Evolutionary conservation across 2,113 vertebrate species (phyloP).

Genomic region (Panurus biarmicus): DNA sequence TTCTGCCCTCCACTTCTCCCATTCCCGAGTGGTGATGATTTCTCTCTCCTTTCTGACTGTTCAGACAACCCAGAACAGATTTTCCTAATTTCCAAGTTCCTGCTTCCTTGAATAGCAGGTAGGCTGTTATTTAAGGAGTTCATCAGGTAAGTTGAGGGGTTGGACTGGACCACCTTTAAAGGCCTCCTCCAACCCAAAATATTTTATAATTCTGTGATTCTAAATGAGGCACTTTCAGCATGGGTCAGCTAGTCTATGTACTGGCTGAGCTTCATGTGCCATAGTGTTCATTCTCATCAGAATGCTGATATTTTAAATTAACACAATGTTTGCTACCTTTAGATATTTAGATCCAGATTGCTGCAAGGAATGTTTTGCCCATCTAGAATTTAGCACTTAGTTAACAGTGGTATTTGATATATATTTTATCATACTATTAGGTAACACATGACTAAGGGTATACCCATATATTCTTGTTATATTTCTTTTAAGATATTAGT

Average conservation of each 20-base stretch:
- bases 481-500: neutral
- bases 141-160: rapidly evolving
- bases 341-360: neutral
- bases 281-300: neutral
- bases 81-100: neutral
- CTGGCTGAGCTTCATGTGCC: neutral
- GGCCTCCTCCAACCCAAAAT: neutral
- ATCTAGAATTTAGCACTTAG: neutral
- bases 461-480: neutral
- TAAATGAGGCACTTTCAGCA: neutral
- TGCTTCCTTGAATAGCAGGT: neutral
- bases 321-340: neutral
- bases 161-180: neutral
- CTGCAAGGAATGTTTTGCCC: neutral
- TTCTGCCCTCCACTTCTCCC: neutral
- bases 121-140: neutral
- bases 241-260: neutral
- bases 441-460: neutral
- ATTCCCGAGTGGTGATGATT: neutral
- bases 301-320: neutral
- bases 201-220: neutral
- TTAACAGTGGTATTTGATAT: neutral
- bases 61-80: neutral
- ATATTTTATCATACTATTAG: neutral
- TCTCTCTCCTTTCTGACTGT: neutral